Evolutionary conservation across 2,113 vertebrate genomes (phyloP).

Genomic region (Ancistrus triradiatus): DNA sequence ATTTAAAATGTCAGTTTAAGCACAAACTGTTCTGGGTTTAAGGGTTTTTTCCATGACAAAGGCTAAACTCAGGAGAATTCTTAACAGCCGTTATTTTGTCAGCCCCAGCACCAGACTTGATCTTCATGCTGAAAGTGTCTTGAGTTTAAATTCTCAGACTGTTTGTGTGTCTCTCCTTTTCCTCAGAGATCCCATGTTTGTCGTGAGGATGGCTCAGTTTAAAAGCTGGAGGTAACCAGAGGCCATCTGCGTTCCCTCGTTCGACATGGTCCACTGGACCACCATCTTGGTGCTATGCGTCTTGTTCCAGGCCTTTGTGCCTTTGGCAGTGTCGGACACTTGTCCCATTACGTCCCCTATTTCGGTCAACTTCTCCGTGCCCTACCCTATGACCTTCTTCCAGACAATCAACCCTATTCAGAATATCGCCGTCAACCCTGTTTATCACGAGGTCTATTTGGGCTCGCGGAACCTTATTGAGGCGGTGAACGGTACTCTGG

Average conservation of each 20-base stretch:
- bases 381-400: slow-evolving; percentile 77
- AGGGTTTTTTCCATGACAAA: no score
- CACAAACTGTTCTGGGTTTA: no score
- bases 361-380: slow-evolving; percentile 73
- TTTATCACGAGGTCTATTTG: slow-evolving; percentile 74
- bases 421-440: slow-evolving; percentile 71
- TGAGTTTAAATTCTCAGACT: no score
- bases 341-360: slow-evolving; percentile 67
- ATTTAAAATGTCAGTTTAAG: no score
- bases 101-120: no score
- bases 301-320: slow-evolving; percentile 63
- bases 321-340: slow-evolving; percentile 47
- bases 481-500: slow-evolving; percentile 68
- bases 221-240: slow-evolving; percentile 58
- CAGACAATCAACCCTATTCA: slow-evolving; percentile 69
- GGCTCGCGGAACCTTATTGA: slow-evolving; percentile 82
- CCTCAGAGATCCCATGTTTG: neutral
- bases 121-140: no score
- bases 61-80: no score
- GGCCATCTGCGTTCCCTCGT: slow-evolving; percentile 32
- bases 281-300: slow-evolving; percentile 58
- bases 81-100: no score
- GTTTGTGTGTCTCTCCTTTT: neutral
- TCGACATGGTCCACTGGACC: slow-evolving; percentile 67
- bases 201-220: slow-evolving; percentile 52